phyloP scores from a whole-genome alignment of 2,113 vertebrate species.

The Tonatia bakeri region DNA sequence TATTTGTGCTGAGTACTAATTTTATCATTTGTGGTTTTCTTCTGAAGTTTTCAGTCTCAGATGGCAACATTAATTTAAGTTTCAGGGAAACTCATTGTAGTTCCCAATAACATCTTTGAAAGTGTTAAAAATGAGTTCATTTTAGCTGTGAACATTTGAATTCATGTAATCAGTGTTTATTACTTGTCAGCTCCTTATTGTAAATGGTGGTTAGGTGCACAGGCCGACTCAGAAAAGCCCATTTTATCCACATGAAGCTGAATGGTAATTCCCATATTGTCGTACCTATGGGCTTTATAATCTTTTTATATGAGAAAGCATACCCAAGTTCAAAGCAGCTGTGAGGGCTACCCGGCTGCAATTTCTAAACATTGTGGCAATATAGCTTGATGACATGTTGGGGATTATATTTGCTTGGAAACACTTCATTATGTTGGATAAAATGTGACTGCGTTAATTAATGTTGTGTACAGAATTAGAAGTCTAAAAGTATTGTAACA shows the following conservation, averaged over 20 bases:
- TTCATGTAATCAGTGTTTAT: conserved; percentile 31
- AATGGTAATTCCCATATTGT: background rate
- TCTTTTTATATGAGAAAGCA: background rate
- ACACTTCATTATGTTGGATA: background rate
- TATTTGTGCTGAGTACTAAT: conserved; percentile 41
- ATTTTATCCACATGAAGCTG: background rate
- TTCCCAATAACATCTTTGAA: background rate
- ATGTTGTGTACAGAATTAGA: background rate
- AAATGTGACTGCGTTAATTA: background rate
- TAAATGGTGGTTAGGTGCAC: background rate
- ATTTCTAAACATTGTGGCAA: background rate
- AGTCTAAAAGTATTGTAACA: background rate
- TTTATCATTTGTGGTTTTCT: conserved; percentile 39
- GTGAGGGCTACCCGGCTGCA: background rate
- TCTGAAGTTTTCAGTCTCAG: conserved; percentile 23
- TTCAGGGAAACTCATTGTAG: background rate
- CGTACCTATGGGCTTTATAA: background rate
- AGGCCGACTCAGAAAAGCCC: background rate
- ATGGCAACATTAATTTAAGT: conserved; percentile 55
- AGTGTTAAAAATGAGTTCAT: conserved; percentile 28
- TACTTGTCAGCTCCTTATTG: background rate
- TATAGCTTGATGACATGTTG: background rate
- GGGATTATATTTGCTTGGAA: background rate
- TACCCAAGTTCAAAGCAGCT: background rate
- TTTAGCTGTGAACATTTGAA: conserved; percentile 10